Base-by-base conservation (phyloP, 2,888 invertebrate species). In the Odiellus spinosus region DNA sequence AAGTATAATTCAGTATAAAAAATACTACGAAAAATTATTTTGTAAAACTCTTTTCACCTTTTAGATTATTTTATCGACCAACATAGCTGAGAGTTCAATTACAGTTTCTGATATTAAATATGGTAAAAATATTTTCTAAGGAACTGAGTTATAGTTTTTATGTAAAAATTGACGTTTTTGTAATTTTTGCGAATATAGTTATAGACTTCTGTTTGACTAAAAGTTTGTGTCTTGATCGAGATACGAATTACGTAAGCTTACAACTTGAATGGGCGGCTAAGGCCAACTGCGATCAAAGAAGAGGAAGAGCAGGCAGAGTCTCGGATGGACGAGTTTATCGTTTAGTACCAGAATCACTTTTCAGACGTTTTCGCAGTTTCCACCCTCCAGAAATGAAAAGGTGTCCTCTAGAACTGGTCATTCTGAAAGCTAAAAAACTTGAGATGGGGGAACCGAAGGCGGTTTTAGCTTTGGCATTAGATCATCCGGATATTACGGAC, bases 141-240 rank as follows among this genome's bases (percentile, higher is more conserved):
- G n/a, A n/a, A n/a, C n/a, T n/a, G n/a, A n/a, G n/a, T n/a, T n/a
- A n/a, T n/a, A n/a, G n/a, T n/a, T n/a, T n/a, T n/a, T n/a, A n/a
- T n/a, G n/a, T n/a, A n/a, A n/a, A n/a, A n/a, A n/a, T n/a, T n/a
- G n/a, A n/a, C n/a, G n/a, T n/a, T n/a, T n/a, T n/a, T n/a, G n/a
- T n/a, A n/a, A n/a, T 26, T 38, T 50, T 48, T 48, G 53, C 48
- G 58, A 48, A 64, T 67, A 40, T 63, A 82, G 91, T 96, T 42
- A 81, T 95, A 59, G 95, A 96, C 67, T 93, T 86, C 66, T 95
- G 93, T 66, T 69, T 93, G 50, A 85, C 85, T 50, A 93, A 91
- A 69, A 74, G 76, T 33, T 66, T 88, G 57, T 71, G 80, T 4
- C 77, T 79, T 42, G 85, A 93, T 63, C 69, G 74, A 1, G 67